Conservation (phyloP, 92 coral and sea anemone species). For the Siderastrea siderea region DNA sequence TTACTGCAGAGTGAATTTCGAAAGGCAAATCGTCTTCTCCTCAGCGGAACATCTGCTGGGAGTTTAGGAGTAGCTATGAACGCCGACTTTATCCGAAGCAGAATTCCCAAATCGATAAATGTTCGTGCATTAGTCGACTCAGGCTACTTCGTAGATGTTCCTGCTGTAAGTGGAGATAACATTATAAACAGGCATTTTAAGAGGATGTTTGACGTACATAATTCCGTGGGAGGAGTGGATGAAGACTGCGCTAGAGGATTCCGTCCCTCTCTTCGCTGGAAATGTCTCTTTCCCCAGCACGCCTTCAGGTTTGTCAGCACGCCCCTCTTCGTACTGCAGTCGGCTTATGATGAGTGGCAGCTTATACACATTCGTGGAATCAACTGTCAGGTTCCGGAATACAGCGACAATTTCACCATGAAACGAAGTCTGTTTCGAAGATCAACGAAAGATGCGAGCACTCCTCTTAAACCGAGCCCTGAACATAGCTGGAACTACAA, state of each 20-base stretch:
- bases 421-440: conserved; percentile 40
- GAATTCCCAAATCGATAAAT: conserved; percentile 76
- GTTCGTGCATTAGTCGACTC: conserved; percentile 95
- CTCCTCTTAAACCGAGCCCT: conserved; percentile 28
- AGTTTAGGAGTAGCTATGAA: conserved; percentile 91
- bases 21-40: conserved; percentile 78
- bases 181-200: conserved; percentile 79
- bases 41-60: conserved; percentile 96
- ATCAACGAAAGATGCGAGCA: conserved; percentile 19
- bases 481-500: conserved; percentile 81
- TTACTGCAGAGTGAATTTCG: conserved; percentile 76
- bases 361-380: conserved; percentile 87
- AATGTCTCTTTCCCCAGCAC: conserved; percentile 95
- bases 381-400: conserved; percentile 91
- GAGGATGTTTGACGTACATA: conserved; percentile 86
- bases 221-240: conserved; percentile 82
- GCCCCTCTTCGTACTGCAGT: conserved; percentile 91
- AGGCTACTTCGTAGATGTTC: conserved; percentile 92
- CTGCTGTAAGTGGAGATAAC: conserved; percentile 77
- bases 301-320: conserved; percentile 83
- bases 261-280: conserved; percentile 80
- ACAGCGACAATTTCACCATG: conserved; percentile 66
- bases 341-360: conserved; percentile 99
- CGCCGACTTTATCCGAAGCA: conserved; percentile 91
- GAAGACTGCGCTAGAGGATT: conserved; percentile 79